Conservation (phyloP, 2,797 vertebrate species). For the Poecilia velifera region DNA sequence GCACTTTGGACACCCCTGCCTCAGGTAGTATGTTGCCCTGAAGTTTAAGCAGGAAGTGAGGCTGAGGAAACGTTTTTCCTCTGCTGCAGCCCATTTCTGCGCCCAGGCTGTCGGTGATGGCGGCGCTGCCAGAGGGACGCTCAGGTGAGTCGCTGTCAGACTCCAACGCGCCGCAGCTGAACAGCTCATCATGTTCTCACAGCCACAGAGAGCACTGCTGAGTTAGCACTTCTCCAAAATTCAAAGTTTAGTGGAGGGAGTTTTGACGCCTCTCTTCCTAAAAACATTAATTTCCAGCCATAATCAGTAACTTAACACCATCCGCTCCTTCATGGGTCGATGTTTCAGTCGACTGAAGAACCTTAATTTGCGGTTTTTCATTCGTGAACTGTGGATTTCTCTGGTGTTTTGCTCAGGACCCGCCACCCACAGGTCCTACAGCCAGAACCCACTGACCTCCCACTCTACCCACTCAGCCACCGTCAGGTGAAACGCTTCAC, state of each 20-base stretch:
- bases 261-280: no score
- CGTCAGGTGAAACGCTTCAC: constrained; percentile 68
- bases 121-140: constrained; percentile 81
- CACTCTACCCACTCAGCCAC: constrained; percentile 56
- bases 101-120: constrained; percentile 85
- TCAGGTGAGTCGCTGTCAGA: constrained; percentile 81
- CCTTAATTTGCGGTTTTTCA: not conserved
- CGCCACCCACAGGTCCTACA: constrained; percentile 54
- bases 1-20: no score
- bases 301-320: no score
- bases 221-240: no score
- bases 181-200: not conserved
- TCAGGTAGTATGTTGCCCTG: not conserved
- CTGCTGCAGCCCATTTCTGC: constrained; percentile 75
- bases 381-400: constrained; percentile 9
- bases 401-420: constrained; percentile 54
- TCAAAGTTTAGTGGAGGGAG: not conserved
- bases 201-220: not conserved
- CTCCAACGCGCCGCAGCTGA: no score
- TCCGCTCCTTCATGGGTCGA: no score
- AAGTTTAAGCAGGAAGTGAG: not conserved
- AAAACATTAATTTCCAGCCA: no score
- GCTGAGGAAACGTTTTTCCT: constrained; percentile 4
- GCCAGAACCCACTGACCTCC: constrained; percentile 52
- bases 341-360: not conserved